Evolutionary conservation across 2,888 invertebrate genomes (phyloP).

Genomic region (Augochlorella aurata): DNA sequence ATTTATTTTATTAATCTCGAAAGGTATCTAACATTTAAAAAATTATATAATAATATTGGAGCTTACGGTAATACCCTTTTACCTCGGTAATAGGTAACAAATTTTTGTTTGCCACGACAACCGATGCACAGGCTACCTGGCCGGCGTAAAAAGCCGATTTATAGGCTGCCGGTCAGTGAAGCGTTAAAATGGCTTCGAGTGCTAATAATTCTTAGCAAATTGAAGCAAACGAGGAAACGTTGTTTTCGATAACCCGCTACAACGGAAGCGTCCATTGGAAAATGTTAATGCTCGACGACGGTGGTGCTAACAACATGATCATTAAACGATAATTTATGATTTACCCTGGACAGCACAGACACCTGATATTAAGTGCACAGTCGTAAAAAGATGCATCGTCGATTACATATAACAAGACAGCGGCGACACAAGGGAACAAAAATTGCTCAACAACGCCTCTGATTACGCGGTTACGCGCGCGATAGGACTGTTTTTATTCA

Average conservation of each 20-base stretch:
- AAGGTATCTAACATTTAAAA: too few relatives aligned
- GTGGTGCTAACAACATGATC: not conserved
- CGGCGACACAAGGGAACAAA: not conserved
- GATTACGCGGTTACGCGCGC: not conserved
- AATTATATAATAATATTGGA: too few relatives aligned
- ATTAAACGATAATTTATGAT: slow-evolving; percentile 26
- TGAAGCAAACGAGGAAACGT: not conserved
- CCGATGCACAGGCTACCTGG: too few relatives aligned
- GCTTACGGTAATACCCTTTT: too few relatives aligned
- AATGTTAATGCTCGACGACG: slow-evolving; percentile 1
- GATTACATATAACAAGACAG: not conserved
- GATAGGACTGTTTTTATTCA: not conserved
- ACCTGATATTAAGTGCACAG: not conserved
- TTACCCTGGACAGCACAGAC: not conserved
- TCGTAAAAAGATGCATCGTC: not conserved
- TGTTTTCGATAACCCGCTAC: not conserved
- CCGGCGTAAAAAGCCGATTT: too few relatives aligned
- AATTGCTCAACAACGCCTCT: not conserved
- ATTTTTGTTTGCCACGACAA: too few relatives aligned
- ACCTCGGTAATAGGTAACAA: too few relatives aligned
- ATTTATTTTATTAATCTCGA: too few relatives aligned
- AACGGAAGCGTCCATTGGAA: slow-evolving; percentile 15
- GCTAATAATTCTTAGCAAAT: not conserved
- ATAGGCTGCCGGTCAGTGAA: too few relatives aligned
- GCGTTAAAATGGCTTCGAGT: not conserved